These are phyloP conservation scores for Oxygymnocypris stewartii DNA, from an alignment of 2,113 vertebrate genomes.

Conservation along the genomic window DNA sequence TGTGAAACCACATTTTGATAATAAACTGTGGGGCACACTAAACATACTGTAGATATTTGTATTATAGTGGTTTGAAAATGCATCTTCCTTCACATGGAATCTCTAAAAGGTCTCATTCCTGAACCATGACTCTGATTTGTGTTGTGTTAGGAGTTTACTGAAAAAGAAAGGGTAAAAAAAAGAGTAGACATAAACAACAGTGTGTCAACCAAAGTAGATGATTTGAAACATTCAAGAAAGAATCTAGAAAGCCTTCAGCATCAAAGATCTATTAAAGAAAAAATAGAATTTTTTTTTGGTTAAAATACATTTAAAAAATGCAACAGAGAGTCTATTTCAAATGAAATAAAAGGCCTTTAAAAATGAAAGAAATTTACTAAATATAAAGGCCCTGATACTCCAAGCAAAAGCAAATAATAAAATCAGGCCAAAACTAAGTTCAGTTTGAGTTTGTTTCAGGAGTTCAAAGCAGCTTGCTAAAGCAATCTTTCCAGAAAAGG, in stretches of 20 bases:
- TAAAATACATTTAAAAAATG: neutral
- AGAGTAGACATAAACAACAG: neutral
- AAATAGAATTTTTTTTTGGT: no score
- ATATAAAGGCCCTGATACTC: neutral
- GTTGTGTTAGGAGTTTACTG: neutral
- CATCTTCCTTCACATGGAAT: neutral
- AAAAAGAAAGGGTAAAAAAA: neutral
- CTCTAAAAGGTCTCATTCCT: neutral
- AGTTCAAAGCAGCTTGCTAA: no score
- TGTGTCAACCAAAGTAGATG: neutral
- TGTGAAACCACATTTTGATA: neutral
- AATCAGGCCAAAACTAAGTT: no score
- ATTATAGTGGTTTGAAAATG: neutral
- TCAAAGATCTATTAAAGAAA: neutral
- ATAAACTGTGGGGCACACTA: neutral
- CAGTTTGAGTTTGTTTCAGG: no score
- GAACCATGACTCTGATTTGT: neutral
- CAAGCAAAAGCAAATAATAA: no score
- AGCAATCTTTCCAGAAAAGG: no score
- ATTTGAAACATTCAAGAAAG: neutral
- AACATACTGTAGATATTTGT: neutral
- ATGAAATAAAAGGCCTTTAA: neutral
- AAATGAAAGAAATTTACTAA: no score
- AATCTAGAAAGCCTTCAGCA: neutral
- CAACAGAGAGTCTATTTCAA: no score